Evolutionary conservation across 2,113 vertebrate genomes (phyloP).

Genomic region (Rostratula benghalensis): DNA sequence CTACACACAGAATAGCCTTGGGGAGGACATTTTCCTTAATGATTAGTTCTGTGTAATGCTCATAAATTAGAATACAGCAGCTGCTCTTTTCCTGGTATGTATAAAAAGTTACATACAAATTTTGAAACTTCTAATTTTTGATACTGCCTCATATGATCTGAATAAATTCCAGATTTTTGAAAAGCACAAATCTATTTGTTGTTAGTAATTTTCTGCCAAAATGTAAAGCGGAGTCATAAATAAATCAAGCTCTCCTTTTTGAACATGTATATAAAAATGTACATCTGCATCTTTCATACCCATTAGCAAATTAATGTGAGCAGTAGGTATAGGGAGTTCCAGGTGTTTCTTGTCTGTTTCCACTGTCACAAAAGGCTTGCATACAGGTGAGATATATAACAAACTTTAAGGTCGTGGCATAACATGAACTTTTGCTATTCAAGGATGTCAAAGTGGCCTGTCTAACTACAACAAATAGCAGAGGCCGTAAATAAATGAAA

Average conservation of each 20-base stretch:
- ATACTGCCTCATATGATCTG: background rate
- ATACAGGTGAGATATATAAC: background rate
- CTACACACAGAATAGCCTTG: background rate
- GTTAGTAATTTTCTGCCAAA: background rate
- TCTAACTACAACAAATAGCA: background rate
- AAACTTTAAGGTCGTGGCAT: background rate
- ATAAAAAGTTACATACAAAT: background rate
- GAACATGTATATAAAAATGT: background rate
- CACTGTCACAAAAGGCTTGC: background rate
- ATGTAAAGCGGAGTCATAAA: background rate
- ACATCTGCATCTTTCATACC: background rate
- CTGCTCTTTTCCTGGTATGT: background rate
- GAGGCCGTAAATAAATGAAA: background rate
- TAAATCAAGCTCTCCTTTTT: background rate
- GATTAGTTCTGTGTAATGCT: background rate
- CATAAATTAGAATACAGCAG: background rate
- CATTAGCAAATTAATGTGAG: background rate
- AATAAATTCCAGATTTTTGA: background rate
- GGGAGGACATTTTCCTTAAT: background rate
- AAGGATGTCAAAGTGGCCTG: background rate
- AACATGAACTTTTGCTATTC: background rate
- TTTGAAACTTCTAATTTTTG: background rate
- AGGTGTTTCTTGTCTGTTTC: background rate
- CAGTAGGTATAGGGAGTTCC: background rate
- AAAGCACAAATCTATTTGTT: background rate